Evolutionary conservation across 2,113 vertebrate species (phyloP).

Genomic region (Chloebia gouldiae): DNA sequence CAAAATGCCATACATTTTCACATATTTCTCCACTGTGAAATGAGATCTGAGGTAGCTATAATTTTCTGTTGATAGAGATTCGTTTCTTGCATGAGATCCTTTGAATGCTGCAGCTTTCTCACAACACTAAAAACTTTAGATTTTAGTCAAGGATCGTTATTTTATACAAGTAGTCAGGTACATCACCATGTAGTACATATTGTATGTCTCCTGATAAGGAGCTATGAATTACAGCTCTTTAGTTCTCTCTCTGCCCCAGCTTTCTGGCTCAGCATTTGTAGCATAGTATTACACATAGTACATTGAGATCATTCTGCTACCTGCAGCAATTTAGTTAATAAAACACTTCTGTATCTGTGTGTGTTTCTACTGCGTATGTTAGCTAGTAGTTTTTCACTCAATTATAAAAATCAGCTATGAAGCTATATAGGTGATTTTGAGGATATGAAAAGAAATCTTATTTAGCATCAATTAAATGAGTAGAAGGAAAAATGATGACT

Average conservation of each 20-base stretch:
- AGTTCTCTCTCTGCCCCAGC: not conserved
- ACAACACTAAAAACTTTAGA: not conserved
- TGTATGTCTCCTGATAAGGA: not conserved
- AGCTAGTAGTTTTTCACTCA: not conserved
- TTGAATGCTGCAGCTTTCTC: not conserved
- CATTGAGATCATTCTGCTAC: not conserved
- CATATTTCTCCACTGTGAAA: constrained; percentile 5
- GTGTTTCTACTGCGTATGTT: not conserved
- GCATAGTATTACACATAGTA: not conserved
- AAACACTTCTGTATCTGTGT: not conserved
- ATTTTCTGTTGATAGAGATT: constrained; percentile 7
- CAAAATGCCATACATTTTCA: constrained; percentile 6
- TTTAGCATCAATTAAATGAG: not conserved
- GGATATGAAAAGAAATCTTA: not conserved
- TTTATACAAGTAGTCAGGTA: not conserved
- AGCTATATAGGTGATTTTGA: not conserved
- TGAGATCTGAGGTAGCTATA: not conserved
- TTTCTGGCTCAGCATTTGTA: not conserved
- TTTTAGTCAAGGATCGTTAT: not conserved
- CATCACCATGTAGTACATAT: not conserved
- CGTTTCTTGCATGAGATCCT: constrained; percentile 5
- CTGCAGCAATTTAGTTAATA: not conserved
- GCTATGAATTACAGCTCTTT: not conserved
- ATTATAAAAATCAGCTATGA: not conserved
- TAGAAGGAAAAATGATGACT: not conserved